Evolutionary conservation across 2,888 invertebrate species (phyloP).

Genomic region (Clunio marinus): DNA sequence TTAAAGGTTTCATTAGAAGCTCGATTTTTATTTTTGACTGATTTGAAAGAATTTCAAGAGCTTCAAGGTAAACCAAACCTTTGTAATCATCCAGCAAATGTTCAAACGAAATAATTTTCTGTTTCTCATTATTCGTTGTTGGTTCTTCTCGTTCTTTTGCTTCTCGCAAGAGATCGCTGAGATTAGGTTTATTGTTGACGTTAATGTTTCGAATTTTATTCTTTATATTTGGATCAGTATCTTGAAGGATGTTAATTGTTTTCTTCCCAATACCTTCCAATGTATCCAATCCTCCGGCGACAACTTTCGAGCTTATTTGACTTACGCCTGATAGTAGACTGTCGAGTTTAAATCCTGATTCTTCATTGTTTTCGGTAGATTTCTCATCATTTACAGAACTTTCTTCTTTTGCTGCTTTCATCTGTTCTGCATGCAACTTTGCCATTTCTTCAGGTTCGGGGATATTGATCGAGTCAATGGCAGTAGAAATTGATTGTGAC

Average conservation of each 20-base stretch:
- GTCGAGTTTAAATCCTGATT: slow-evolving; percentile 35
- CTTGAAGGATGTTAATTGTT: slow-evolving; percentile 88
- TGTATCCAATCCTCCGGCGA: slow-evolving; percentile 78
- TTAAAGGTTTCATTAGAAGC: slow-evolving; percentile 57
- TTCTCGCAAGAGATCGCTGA: slow-evolving; percentile 64
- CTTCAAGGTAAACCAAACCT: slow-evolving; percentile 85
- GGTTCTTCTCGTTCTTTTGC: slow-evolving; percentile 66
- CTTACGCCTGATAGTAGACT: slow-evolving; percentile 45
- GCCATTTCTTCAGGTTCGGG: slow-evolving; percentile 79
- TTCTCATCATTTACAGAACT: slow-evolving; percentile 42
- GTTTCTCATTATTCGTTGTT: slow-evolving; percentile 55
- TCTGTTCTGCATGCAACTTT: slow-evolving; percentile 47
- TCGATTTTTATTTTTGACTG: slow-evolving; percentile 73
- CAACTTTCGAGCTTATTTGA: slow-evolving; percentile 62
- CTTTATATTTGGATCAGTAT: slow-evolving; percentile 83
- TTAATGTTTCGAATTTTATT: slow-evolving; percentile 67
- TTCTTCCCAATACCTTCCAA: slow-evolving; percentile 91
- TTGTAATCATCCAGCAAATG: slow-evolving; percentile 82
- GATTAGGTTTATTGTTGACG: slow-evolving; percentile 60
- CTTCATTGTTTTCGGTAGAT: slow-evolving; percentile 21
- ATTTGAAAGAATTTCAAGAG: slow-evolving; percentile 82
- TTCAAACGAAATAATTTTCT: slow-evolving; percentile 63
- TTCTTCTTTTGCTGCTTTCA: slow-evolving; percentile 40
- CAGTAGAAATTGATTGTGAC: slow-evolving; percentile 72
- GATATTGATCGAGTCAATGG: slow-evolving; percentile 79